Base-by-base conservation (phyloP, 2,888 invertebrate species). In the Drosophila falleni region DNA sequence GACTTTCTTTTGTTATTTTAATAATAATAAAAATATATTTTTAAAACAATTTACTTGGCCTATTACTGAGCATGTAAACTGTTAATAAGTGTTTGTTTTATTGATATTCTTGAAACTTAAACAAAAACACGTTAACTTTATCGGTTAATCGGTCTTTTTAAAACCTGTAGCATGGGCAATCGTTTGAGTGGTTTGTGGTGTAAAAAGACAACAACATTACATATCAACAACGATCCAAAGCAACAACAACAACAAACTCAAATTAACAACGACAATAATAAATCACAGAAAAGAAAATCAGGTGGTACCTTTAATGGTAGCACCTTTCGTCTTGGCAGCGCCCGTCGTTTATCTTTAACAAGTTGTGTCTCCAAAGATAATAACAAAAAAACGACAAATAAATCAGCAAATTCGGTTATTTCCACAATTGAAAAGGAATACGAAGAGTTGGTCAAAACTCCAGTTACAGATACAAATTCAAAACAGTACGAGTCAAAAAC, bases 161-260 rank as follows among this genome's bases (percentile, higher is more conserved):
- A 80, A 81, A 71, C 66, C 63, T 77, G 78, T 89, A 91, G 90
- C 87, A 92, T 92, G 92, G 92, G 92, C 87, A 92, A 92, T 89
- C 91, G 91, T 81, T 82, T 90, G 80, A 91, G 92, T 79, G 89
- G 88, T 71, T 89, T 92, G 89, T 92, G 92, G 92, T 92, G 92
- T 89, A 92, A 91, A 84, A 92, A 92, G 79, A 78, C 89, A 84
- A 72, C 53, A 71, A 79, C 85, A 74, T 78, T 89, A 47, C 74
- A 75, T 61, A 86, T 83, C 33, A 78, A 53, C 69, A 67, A 58
- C 70, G 70, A 89, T 2, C 23, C 59, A 26, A 69, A 64, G 5
- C 74, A 58, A 31, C 62, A 68, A 10, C 56, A n/a, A n/a, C 73
- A 60, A 19, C 46, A 51, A 50, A 37, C 15, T 16, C 58, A 54